Conservation (phyloP, 2,888 invertebrate species). For the Scaeva pyrastri region DNA sequence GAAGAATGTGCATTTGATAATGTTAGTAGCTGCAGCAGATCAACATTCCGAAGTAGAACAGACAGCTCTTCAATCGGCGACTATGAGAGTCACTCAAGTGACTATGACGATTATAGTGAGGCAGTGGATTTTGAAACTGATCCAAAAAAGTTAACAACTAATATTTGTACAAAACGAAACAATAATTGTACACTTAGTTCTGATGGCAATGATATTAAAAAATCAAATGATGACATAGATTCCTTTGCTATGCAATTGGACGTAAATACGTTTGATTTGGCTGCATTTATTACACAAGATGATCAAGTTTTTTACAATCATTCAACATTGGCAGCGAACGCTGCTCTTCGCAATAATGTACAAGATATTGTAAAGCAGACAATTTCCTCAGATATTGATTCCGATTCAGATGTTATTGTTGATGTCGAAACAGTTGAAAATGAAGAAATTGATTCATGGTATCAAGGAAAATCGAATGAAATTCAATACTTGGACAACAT, state of each 20-base stretch:
- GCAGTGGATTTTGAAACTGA: background rate
- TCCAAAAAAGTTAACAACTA: background rate
- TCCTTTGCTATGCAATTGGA: conserved; percentile 80
- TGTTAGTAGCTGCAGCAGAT: conserved; percentile 79
- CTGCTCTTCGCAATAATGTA: background rate
- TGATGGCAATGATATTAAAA: conserved; percentile 77
- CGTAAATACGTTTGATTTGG: conserved; percentile 82
- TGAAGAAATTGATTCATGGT: conserved; percentile 77
- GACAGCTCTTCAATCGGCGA: conserved; percentile 83
- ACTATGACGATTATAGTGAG: conserved; percentile 81
- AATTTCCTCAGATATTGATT: conserved; percentile 78
- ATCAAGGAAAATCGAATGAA: conserved; percentile 58
- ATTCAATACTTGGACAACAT: conserved; percentile 80
- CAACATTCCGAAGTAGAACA: conserved; percentile 82
- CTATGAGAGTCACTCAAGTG: conserved; percentile 83
- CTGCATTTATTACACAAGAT: conserved; percentile 83
- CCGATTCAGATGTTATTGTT: conserved; percentile 82
- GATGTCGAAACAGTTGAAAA: conserved; percentile 83
- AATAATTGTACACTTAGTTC: conserved; percentile 79
- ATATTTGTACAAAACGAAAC: conserved; percentile 69
- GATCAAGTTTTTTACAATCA: conserved; percentile 78
- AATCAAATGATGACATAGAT: conserved; percentile 77
- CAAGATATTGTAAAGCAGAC: conserved; percentile 30
- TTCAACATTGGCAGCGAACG: background rate
- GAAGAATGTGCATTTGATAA: conserved; percentile 77